Percentiles rank a stretch among this genome's conserved stretches.
Evolutionary conservation across 2,888 invertebrate genomes (phyloP).

Genomic region (Ceramica pisi): DNA sequence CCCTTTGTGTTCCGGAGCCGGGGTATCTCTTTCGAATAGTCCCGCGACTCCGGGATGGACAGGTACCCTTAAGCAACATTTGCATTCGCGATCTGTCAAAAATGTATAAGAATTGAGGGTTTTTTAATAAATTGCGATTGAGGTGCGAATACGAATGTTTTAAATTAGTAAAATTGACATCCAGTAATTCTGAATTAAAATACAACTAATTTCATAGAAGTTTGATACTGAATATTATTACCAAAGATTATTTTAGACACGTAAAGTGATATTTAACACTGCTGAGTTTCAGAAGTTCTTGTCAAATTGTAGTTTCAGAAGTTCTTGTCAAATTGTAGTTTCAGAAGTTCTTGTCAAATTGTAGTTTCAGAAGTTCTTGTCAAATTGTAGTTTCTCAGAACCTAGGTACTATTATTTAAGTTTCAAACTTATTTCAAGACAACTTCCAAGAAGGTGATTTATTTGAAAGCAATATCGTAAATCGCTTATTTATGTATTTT

Average conservation of each 20-base stretch:
- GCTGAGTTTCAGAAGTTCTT: constrained; percentile 11
- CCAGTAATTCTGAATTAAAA: too few relatives aligned
- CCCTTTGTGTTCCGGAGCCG: too few relatives aligned
- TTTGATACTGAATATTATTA: too few relatives aligned
- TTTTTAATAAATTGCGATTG: too few relatives aligned
- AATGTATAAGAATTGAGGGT: too few relatives aligned
- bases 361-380: background rate
- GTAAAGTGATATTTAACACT: background rate
- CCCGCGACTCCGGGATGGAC: too few relatives aligned
- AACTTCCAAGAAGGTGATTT: background rate
- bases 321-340: background rate
- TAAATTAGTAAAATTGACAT: too few relatives aligned
- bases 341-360: background rate
- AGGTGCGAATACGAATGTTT: too few relatives aligned
- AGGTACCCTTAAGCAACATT: too few relatives aligned
- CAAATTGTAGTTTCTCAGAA: background rate
- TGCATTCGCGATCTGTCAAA: too few relatives aligned
- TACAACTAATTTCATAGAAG: too few relatives aligned
- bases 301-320: background rate
- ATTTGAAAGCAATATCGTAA: background rate
- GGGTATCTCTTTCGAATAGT: too few relatives aligned
- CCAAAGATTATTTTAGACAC: background rate
- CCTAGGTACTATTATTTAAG: background rate
- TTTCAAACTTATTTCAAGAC: background rate
- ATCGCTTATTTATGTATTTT: background rate